A percentile compares a stretch with the other conserved stretches of the same genome.
Conservation (phyloP, 2,888 invertebrate genomes). For the Caenorhabditis angaria region DNA sequence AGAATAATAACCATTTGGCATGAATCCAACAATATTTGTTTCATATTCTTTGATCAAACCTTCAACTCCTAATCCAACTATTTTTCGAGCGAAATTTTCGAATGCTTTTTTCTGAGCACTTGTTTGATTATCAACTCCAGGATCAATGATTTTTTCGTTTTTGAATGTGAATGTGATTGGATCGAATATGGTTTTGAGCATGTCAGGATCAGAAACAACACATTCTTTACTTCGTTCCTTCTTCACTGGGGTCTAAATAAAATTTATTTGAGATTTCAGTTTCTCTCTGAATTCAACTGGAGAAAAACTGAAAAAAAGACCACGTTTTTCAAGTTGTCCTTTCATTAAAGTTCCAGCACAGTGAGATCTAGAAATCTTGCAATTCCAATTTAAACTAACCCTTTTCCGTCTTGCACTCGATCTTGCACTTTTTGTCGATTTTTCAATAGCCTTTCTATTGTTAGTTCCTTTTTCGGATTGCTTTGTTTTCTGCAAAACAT, state of each 20-base stretch:
- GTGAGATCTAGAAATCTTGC: too few species aligned
- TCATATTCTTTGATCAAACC: conserved; percentile 12
- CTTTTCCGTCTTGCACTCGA: too few species aligned
- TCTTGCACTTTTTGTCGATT: not conserved
- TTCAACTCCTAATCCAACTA: conserved; percentile 14
- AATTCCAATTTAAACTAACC: too few species aligned
- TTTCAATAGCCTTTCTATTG: not conserved
- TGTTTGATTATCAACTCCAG: conserved; percentile 8
- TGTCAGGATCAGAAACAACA: not conserved
- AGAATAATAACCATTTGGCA: conserved; percentile 1
- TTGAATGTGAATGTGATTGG: conserved; percentile 15
- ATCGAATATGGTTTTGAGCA: conserved; percentile 20
- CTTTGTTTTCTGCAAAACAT: not conserved
- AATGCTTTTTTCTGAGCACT: conserved; percentile 19
- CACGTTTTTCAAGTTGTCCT: too few species aligned
- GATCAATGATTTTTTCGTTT: conserved; percentile 14
- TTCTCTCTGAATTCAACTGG: too few species aligned
- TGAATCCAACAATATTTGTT: not conserved
- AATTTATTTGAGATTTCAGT: too few species aligned
- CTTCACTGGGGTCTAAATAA: too few species aligned
- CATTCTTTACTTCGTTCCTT: too few species aligned
- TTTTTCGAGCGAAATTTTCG: conserved; percentile 12
- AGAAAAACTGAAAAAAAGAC: too few species aligned
- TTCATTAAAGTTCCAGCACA: too few species aligned
- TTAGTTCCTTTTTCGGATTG: not conserved